Evolutionary conservation across 1,140 invertebrate species (phyloP), one percentile per base, ranked within the genome.

Genomic region (Papilio xuthus): DNA sequence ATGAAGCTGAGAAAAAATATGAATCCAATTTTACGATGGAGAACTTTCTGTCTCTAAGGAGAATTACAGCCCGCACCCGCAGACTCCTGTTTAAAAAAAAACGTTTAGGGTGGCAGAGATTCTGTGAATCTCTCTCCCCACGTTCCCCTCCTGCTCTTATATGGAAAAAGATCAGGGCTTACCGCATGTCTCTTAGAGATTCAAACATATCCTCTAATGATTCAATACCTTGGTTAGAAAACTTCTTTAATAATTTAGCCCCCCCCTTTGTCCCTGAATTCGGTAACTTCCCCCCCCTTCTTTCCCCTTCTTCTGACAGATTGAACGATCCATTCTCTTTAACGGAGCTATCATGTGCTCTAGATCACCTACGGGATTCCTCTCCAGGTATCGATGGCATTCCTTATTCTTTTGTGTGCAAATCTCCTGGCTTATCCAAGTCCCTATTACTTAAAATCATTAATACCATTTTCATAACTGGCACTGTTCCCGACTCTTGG

Each of bases 401-500:
- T n/a, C n/a, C n/a, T n/a, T n/a, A n/a, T n/a, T n/a, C 23, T 28
- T 67, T 67, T 67, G 9, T 67, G 2, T 67, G 23, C 28, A 67
- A 67, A 32, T 67, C 63, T 28, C 4, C 63, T 18, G 20, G 28
- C 7, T 28, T 23, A 32, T 67, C 26, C 23, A 28, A 32, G 63
- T 18, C 2, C 13, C 13, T 67, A 23, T 23, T 67, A 0, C 63
- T 67, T 12, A 67, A 56, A 26, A 60, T 78, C 10, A 72, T 78
- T 56, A 78, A 78, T 56, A 71, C 67, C 26, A 28, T 78, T 23
- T 71, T 72, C 37, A 7, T 53, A 15, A 32, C 77, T 1, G 77
- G 69, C 1, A 41, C 4, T 41, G 20, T 78, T 13, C 77, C 67
- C 13, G 18, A 28, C 32, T 42, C 37, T 47, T 78, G 69, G 77